Evolutionary conservation across 1,140 invertebrate species (phyloP).

Genomic region (Thaumatotibia leucotreta): DNA sequence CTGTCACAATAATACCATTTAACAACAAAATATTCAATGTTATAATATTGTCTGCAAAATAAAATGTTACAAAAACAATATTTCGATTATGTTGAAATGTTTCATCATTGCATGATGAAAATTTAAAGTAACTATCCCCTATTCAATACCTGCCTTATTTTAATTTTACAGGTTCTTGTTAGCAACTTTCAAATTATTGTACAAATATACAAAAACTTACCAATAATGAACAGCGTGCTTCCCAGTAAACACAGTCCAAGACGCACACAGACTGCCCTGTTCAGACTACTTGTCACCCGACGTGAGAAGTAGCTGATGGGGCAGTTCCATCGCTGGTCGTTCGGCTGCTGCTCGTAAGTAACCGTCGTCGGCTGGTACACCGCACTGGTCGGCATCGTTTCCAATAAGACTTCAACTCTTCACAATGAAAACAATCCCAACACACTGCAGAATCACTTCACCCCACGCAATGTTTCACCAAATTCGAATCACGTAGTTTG

Average conservation of each 20-base stretch:
- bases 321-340: constrained; percentile 72
- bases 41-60: too few relatives aligned
- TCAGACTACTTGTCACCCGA: constrained; percentile 71
- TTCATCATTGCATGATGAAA: too few relatives aligned
- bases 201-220: too few relatives aligned
- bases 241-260: constrained; percentile 59
- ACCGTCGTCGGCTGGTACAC: constrained; percentile 85
- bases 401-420: constrained; percentile 19
- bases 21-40: too few relatives aligned
- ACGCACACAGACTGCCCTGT: constrained; percentile 65
- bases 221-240: constrained; percentile 60
- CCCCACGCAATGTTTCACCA: constrained; percentile 17
- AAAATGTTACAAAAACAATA: too few relatives aligned
- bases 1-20: too few relatives aligned
- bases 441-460: constrained; percentile 14
- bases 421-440: constrained; percentile 23
- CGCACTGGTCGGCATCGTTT: constrained; percentile 79
- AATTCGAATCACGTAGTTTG: background rate
- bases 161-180: too few relatives aligned
- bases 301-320: constrained; percentile 79
- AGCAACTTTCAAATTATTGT: too few relatives aligned
- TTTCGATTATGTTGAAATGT: too few relatives aligned
- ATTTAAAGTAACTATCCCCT: too few relatives aligned
- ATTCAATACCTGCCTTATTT: too few relatives aligned
- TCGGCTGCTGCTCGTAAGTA: constrained; percentile 80